phyloP scores from a whole-genome alignment of 2,113 vertebrate species.

The Perca fluviatilis region DNA sequence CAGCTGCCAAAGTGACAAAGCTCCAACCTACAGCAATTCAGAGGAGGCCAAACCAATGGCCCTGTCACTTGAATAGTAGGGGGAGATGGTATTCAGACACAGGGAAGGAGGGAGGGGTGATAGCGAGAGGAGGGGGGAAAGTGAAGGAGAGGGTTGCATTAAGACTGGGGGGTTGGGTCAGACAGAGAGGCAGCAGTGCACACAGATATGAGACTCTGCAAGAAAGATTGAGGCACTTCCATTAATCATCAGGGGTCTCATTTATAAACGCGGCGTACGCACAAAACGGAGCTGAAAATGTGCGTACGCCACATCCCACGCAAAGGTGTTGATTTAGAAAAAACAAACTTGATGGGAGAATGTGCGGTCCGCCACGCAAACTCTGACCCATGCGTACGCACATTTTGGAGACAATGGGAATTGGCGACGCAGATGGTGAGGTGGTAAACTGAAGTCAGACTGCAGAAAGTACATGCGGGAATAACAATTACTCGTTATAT shows the following conservation, averaged over 20 bases:
- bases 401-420: too few species aligned
- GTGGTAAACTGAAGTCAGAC: too few species aligned
- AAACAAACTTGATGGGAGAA: too few species aligned
- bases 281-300: too few species aligned
- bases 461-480: too few species aligned
- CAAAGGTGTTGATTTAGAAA: too few species aligned
- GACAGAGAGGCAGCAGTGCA: constrained; percentile 37
- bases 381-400: too few species aligned
- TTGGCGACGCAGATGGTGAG: too few species aligned
- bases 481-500: too few species aligned
- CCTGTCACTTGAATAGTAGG: constrained; percentile 49
- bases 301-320: too few species aligned
- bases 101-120: constrained; percentile 32
- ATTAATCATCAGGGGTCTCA: constrained; percentile 68
- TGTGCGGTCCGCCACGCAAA: too few species aligned
- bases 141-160: constrained; percentile 26
- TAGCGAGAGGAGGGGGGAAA: constrained; percentile 17
- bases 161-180: constrained; percentile 55
- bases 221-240: constrained; percentile 53
- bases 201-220: constrained; percentile 38
- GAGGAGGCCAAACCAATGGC: constrained; percentile 49
- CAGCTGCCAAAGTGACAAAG: constrained; percentile 81
- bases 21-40: constrained; percentile 65
- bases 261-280: too few species aligned
- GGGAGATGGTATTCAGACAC: constrained; percentile 46